Evolutionary conservation across 1,140 invertebrate species (phyloP), one percentile per base, ranked within the genome.

Genomic region (Aphis gossypii): DNA sequence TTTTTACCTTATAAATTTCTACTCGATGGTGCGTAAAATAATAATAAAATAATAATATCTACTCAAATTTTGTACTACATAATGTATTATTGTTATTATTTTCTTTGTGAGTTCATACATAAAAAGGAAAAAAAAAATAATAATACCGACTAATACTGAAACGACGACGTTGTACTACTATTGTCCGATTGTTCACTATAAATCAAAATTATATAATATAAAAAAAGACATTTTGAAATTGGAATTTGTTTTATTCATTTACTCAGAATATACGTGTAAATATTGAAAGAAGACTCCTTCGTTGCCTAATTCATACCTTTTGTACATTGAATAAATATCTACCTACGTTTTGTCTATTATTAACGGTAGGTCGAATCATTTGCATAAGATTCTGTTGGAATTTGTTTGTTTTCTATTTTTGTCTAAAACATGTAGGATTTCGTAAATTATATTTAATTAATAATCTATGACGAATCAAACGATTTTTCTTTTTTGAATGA

Each of bases 1-100:
- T 88, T 87, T 54, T 88, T 88, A 25, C n/a, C 35, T 89, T 56
- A 25, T 25, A 86, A 46, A 86, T 54, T 51, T 88, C 7, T 88
- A 86, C 84, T 88, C 44, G 46, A 88, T 88, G 44, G 86, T 46
- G 86, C 86, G 86, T 88, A 48, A 21, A 88, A 88, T 88, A 51
- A 87, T 86, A 84, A 83, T 38, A 76, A 54, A 54, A 76, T 35
- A 83, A 84, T 51, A 89, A 56, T 54, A 89, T 89, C 48, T 56
- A 89, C 48, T 89, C 51, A 56, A 89, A 89, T 56, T 89, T 89
- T 8, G 87, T 56, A 87, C 86, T 88, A 88, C n/a, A 35, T 88
- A n/a, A 51, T n/a, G 60, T 54, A 46, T 23, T 89, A 89, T 89
- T 54, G 38, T 89, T 89, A 89, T 56, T 89, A 51, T 88, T 54